Conservation (phyloP, 2,113 vertebrate genomes). For the Hystrix brachyura region DNA sequence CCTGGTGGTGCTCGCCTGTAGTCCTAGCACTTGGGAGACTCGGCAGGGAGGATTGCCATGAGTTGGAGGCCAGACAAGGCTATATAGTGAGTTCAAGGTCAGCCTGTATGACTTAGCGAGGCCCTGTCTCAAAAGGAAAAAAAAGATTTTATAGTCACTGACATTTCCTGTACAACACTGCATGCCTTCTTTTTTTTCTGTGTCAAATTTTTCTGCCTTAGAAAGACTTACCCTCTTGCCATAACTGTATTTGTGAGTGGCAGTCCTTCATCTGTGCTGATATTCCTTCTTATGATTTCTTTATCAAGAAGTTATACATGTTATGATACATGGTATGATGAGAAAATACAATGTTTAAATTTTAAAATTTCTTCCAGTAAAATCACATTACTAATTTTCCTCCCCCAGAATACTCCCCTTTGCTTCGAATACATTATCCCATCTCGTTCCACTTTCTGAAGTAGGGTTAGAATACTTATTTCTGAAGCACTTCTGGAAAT, state of each 20-base stretch:
- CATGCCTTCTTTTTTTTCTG: background rate
- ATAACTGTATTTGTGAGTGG: background rate
- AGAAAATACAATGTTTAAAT: no score
- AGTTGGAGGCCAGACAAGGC: background rate
- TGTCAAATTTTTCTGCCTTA: background rate
- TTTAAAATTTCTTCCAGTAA: background rate
- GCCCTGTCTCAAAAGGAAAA: background rate
- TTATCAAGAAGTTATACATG: background rate
- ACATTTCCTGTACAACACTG: background rate
- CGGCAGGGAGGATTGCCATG: background rate
- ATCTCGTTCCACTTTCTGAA: no score
- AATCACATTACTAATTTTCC: no score
- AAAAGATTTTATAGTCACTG: conserved; percentile 14
- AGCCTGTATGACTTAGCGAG: background rate
- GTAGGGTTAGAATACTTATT: no score
- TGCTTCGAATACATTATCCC: no score
- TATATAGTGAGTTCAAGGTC: background rate
- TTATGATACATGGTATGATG: no score
- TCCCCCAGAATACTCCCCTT: no score
- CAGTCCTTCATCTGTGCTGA: background rate
- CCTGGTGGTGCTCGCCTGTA: background rate
- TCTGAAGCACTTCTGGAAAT: no score
- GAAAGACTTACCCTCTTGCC: background rate
- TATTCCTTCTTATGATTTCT: conserved; percentile 8
- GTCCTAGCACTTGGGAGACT: background rate